Evolutionary conservation across 2,888 invertebrate species (phyloP).

Genomic region (Hypselothyrea guttata): DNA sequence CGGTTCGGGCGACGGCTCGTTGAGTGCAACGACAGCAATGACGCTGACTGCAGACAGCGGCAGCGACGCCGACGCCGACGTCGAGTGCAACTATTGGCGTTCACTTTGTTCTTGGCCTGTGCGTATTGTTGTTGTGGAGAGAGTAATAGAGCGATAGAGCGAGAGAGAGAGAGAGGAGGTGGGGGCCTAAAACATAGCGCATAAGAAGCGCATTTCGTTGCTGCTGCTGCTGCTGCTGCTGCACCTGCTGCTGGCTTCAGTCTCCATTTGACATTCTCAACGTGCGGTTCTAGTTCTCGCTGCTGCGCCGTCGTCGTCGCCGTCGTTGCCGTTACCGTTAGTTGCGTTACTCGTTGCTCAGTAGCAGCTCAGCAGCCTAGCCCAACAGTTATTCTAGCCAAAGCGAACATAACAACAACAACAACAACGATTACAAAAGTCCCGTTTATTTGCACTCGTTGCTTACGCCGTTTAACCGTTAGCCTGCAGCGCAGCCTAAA

Average conservation of each 20-base stretch:
- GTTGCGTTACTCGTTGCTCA: conserved; percentile 27
- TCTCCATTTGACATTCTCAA: conserved; percentile 83
- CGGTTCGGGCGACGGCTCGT: conserved; percentile 21
- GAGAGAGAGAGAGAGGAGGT: not conserved
- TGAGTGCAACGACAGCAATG: conserved; percentile 63
- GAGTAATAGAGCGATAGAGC: not conserved
- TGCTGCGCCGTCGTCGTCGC: conserved; percentile 49
- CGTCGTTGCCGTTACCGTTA: conserved; percentile 26
- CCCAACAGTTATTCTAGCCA: conserved; percentile 3
- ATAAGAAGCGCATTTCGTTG: conserved; percentile 72
- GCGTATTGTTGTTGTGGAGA: conserved; percentile 26
- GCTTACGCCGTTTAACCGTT: conserved; percentile 28
- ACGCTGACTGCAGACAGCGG: conserved; percentile 53
- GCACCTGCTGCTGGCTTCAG: conserved; percentile 72
- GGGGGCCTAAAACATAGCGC: conserved; percentile 40
- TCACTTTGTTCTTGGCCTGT: conserved; percentile 33
- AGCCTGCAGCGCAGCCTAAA: not conserved
- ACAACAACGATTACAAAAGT: too few species aligned
- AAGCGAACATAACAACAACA: too few species aligned
- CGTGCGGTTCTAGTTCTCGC: conserved; percentile 79
- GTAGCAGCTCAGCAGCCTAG: conserved; percentile 32
- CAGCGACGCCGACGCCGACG: conserved; percentile 51
- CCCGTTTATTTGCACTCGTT: conserved; percentile 29
- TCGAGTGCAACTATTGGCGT: conserved; percentile 73
- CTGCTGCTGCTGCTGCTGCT: conserved; percentile 43